Evolutionary conservation across 2,113 vertebrate species (phyloP), one percentile per base, ranked within the genome.

Genomic region (Channa argus): DNA sequence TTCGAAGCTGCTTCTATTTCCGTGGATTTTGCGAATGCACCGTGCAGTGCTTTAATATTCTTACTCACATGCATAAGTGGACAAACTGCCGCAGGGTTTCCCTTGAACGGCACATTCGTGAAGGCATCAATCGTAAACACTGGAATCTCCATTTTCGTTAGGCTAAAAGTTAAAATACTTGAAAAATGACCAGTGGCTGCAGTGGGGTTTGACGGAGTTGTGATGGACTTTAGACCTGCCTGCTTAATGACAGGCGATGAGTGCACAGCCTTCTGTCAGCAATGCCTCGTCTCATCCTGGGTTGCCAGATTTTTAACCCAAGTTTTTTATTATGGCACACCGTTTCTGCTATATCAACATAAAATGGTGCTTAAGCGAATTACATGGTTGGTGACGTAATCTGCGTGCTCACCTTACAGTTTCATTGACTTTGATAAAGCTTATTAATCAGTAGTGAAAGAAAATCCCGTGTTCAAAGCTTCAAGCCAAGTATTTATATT

Each of bases 21-120:
- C 1, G 24, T 24, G 24, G 24, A 24, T 24, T 24, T 24, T 24
- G 24, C 24, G 24, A 24, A 24, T 24, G 24, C 24, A 24, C 39
- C 4, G 6, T 1, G 6, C 39, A 41, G 39, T 41, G 1, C 39
- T 41, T 41, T 41, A 41, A 4, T 41, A 7, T 13, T 49, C 2
- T 67, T 70, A 96, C 96, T 97, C 90, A 97, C 97, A 65, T 92
- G 88, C 81, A 94, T 90, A 54, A 97, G 89, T 50, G 96, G 95
- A 89, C 97, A 98, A 67, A 98, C 88, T 45, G 96, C 96, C 0
- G 96, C 96, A 0, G 96, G 96, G 65, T 98, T 98, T 45, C 97
- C 97, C 71, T 77, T 78, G 86, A 97, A 98, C 0, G 95, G 86
- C 53, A 89, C 53, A 51, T 89, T 86, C 41, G 95, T 96, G 80